Percentiles rank a stretch among this genome's conserved stretches.
phyloP scores from a whole-genome alignment of 1,140 invertebrate genomes.

The Papilio machaon region DNA sequence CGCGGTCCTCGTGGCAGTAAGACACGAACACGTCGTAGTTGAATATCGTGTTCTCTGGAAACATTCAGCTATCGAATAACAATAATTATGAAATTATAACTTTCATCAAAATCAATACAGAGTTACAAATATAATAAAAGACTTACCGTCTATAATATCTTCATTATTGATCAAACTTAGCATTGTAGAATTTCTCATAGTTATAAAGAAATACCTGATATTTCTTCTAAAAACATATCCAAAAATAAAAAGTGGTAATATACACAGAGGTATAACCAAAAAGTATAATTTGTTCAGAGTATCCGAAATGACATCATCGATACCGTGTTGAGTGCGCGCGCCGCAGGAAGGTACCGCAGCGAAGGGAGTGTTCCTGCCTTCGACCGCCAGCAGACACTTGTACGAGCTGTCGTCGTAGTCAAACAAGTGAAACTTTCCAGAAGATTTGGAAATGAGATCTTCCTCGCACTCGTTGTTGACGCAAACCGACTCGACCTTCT shows the following conservation, averaged over 20 bases:
- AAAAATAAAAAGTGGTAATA: conserved; percentile 59
- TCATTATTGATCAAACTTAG: conserved; percentile 74
- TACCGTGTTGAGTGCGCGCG: conserved; percentile 43
- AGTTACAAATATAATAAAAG: background rate
- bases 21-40: conserved; percentile 85
- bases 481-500: conserved; percentile 40
- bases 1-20: conserved; percentile 84
- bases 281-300: conserved; percentile 52
- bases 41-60: conserved; percentile 65
- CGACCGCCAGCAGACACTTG: conserved; percentile 55
- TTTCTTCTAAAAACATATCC: conserved; percentile 76
- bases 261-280: conserved; percentile 51
- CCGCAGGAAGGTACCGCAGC: conserved; percentile 53
- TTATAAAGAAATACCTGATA: conserved; percentile 83
- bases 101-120: background rate
- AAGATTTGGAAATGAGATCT: conserved; percentile 12
- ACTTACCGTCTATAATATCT: conserved; percentile 63
- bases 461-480: conserved; percentile 15
- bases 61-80: background rate
- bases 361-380: conserved; percentile 49
- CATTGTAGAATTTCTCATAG: conserved; percentile 79
- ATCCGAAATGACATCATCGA: conserved; percentile 39
- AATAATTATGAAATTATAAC: conserved; percentile 20
- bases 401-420: conserved; percentile 63
- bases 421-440: conserved; percentile 55